Conservation (phyloP, 2,797 vertebrate genomes). For the Channa striata region DNA sequence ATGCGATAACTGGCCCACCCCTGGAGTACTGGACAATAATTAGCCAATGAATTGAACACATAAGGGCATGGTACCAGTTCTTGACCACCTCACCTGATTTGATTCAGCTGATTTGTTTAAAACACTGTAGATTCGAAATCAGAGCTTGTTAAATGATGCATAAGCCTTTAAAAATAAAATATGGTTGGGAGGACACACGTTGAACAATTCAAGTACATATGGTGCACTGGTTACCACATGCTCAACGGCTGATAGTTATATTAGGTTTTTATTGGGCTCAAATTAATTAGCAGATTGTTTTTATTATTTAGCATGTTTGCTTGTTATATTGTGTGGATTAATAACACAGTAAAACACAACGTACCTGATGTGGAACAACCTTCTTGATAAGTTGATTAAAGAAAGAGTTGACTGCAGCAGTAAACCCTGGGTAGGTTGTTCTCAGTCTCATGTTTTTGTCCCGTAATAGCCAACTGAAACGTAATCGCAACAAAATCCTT, state of each 20-base stretch:
- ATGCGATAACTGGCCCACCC: conserved; percentile 92
- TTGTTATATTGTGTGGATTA: background rate
- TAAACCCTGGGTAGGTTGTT: conserved; percentile 88
- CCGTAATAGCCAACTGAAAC: conserved; percentile 88
- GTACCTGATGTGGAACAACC: conserved; percentile 88
- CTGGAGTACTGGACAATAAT: conserved; percentile 69
- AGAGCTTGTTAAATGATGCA: conserved; percentile 19
- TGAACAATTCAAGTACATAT: background rate
- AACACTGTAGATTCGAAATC: conserved; percentile 40
- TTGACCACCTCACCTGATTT: conserved; percentile 7
- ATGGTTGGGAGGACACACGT: background rate
- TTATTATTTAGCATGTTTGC: background rate
- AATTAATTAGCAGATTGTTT: background rate
- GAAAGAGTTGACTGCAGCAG: conserved; percentile 86
- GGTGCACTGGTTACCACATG: background rate
- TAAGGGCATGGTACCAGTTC: conserved; percentile 26
- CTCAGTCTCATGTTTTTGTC: conserved; percentile 88
- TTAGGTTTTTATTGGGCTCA: background rate
- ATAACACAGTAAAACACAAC: background rate
- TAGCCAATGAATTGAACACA: conserved; percentile 45
- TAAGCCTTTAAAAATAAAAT: conserved; percentile 22
- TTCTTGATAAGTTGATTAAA: conserved; percentile 87
- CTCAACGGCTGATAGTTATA: conserved; percentile 2
- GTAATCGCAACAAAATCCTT: conserved; percentile 1
- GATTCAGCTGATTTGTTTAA: conserved; percentile 27